Evolutionary conservation across 2,113 vertebrate species (phyloP).

Genomic region (Benitochromis conjunctus): DNA sequence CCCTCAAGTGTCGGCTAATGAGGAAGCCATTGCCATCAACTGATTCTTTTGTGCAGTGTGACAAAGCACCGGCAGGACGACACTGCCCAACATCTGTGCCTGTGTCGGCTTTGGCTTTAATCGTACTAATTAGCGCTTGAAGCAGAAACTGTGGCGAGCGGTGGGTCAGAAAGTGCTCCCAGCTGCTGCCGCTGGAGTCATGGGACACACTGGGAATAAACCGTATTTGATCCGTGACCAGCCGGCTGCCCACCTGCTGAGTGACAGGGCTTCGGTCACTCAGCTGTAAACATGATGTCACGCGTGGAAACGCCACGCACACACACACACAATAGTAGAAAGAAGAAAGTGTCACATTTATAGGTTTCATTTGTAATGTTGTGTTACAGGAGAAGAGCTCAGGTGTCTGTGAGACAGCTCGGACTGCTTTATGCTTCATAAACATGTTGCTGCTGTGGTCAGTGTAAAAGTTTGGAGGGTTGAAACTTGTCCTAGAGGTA

Average conservation of each 20-base stretch:
- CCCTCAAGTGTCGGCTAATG: constrained; percentile 35
- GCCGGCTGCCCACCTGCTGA: constrained; percentile 6
- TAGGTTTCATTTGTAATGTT: not conserved
- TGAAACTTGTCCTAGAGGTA: not conserved
- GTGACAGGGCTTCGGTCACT: not conserved
- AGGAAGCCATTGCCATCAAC: constrained; percentile 59
- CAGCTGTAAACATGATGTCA: not conserved
- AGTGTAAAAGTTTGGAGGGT: not conserved
- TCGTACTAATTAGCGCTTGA: not conserved
- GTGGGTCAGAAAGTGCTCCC: not conserved
- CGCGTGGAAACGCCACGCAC: not conserved
- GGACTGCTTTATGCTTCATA: not conserved
- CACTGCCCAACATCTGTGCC: not conserved
- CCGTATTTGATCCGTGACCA: not conserved
- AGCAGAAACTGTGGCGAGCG: not conserved
- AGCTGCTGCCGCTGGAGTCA: constrained; percentile 3
- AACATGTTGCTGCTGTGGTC: not conserved
- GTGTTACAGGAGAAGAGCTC: not conserved
- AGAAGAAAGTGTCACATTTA: constrained; percentile 2
- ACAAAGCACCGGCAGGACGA: constrained; percentile 39
- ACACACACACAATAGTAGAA: not conserved
- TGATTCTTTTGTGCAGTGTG: constrained; percentile 46
- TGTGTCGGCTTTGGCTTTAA: not conserved
- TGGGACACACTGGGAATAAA: not conserved
- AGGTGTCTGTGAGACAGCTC: not conserved